phyloP scores from a whole-genome alignment of 2,888 invertebrate species.

The Tribolium freemani region DNA sequence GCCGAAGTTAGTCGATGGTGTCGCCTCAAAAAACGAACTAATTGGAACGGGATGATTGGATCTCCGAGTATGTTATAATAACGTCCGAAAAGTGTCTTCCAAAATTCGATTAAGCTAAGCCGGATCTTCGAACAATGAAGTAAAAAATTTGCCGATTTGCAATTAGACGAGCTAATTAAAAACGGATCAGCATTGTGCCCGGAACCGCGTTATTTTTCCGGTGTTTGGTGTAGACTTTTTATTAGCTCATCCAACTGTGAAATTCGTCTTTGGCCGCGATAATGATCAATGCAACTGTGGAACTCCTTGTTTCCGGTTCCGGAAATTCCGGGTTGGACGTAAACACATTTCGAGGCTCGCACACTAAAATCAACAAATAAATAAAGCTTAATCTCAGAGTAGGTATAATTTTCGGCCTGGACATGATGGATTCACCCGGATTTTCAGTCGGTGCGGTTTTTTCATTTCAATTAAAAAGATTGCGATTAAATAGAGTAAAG shows the following conservation, averaged over 20 bases:
- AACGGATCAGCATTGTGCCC: background rate
- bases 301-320: conserved; percentile 19
- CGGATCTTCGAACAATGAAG: background rate
- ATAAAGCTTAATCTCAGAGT: background rate
- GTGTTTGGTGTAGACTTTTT: background rate
- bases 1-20: conserved; percentile 9
- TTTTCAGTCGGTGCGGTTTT: background rate
- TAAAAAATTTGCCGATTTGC: background rate
- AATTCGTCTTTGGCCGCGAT: conserved; percentile 15
- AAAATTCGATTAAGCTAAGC: conserved; percentile 8
- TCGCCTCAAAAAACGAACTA: conserved; percentile 5
- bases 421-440: background rate
- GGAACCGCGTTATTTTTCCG: background rate
- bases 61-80: conserved; percentile 4
- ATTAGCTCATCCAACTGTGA: background rate
- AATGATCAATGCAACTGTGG: conserved; percentile 1
- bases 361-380: conserved; percentile 16
- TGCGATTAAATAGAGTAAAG: too few species aligned
- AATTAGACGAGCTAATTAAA: conserved; percentile 18
- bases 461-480: too few species aligned
- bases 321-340: conserved; percentile 7
- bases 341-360: conserved; percentile 21
- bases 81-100: conserved; percentile 7
- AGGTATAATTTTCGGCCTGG: background rate
- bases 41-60: conserved; percentile 15